phyloP scores from a whole-genome alignment of 2,113 vertebrate species.

The Micronycteris hirsuta region DNA sequence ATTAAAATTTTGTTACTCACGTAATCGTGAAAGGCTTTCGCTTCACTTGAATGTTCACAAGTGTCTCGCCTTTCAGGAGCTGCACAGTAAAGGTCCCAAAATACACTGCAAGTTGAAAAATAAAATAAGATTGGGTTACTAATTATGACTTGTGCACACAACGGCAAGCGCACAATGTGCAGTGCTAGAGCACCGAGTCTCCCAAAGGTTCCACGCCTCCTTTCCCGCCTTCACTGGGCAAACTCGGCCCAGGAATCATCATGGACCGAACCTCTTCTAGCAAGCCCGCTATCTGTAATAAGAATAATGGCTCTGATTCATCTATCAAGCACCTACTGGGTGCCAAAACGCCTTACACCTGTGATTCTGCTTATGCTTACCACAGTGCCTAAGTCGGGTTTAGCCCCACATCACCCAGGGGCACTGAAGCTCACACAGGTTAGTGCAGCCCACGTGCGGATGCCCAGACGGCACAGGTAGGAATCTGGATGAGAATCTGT shows the following conservation, averaged over 20 bases:
- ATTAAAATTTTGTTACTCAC: slow-evolving; percentile 91
- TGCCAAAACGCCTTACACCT: background rate
- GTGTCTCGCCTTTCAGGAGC: slow-evolving; percentile 98
- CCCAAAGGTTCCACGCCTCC: slow-evolving; percentile 15
- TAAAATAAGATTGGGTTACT: slow-evolving; percentile 68
- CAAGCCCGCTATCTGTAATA: background rate
- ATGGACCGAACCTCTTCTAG: background rate
- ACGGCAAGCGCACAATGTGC: background rate
- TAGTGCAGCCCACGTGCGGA: background rate
- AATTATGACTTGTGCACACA: background rate
- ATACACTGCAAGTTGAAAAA: slow-evolving; percentile 87
- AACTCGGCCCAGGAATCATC: background rate
- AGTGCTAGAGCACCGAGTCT: background rate
- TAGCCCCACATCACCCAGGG: background rate
- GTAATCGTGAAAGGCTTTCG: slow-evolving; percentile 99
- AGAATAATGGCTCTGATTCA: background rate
- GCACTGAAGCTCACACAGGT: background rate
- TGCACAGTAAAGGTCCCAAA: slow-evolving; percentile 99
- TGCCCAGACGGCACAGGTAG: background rate
- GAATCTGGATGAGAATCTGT: background rate
- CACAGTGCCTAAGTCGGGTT: background rate
- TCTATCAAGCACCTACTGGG: background rate
- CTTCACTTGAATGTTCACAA: slow-evolving; percentile 99
- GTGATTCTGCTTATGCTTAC: background rate
- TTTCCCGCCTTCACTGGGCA: background rate